These are phyloP conservation scores for Austrolebias charrua DNA, from an alignment of 2,797 vertebrate genomes.

Conservation along the genomic window DNA sequence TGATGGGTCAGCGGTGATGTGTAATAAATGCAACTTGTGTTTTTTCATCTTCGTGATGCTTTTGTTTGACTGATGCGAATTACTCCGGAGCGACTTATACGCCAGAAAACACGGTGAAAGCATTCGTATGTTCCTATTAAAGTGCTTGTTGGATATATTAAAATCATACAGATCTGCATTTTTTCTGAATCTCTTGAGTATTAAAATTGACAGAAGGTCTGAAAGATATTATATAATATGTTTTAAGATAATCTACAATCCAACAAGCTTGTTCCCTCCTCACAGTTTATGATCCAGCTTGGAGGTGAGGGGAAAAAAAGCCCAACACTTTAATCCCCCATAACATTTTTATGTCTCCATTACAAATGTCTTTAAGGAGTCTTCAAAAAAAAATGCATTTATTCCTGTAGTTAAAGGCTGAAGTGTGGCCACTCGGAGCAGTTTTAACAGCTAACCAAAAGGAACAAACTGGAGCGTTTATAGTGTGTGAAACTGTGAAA, in stretches of 20 bases:
- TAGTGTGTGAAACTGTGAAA: conserved; percentile 24
- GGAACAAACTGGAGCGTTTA: conserved; percentile 7
- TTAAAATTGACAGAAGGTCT: background rate
- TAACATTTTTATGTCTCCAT: background rate
- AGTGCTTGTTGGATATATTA: background rate
- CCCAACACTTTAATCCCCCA: background rate
- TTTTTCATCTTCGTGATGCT: too few relatives aligned
- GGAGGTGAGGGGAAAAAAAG: background rate
- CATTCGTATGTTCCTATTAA: background rate
- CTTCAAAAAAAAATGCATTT: background rate
- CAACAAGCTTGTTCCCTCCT: background rate
- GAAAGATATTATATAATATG: background rate
- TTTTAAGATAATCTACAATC: background rate
- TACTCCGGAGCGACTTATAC: too few relatives aligned
- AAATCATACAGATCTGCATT: background rate
- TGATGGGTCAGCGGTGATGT: too few relatives aligned
- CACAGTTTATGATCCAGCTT: background rate
- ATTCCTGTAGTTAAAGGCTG: background rate
- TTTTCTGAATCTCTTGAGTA: background rate
- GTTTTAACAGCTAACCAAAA: conserved; percentile 12
- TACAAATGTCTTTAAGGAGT: conserved; percentile 4
- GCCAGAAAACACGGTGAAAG: too few relatives aligned
- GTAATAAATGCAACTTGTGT: too few relatives aligned
- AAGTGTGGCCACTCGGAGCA: conserved; percentile 1
- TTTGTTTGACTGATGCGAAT: too few relatives aligned